Base-by-base conservation (phyloP, 2,888 invertebrate genomes). In the Sphaerophoria rueppellii region DNA sequence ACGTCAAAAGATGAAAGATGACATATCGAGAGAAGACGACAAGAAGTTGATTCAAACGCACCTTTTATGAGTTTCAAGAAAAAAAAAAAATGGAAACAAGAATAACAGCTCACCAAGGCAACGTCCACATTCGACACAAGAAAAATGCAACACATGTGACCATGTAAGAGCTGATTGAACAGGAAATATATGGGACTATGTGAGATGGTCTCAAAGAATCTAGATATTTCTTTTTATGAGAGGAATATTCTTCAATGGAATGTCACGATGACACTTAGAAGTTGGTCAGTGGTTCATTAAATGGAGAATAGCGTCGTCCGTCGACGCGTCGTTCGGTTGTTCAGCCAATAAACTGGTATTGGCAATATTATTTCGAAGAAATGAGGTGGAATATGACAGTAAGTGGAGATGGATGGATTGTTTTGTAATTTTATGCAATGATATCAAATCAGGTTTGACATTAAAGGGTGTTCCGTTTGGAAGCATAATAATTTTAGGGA, bases 161-260 rank as follows among this genome's bases (percentile, higher is more conserved):
- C 78, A 82, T 78, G 67, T 24, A 2, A 24, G 1, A 24, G 71
- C 67, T 72, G 83, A 72, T 85, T 80, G 57, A 77, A 85, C 85
- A 85, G 85, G 85, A 85, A 85, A 81, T 80, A 81, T 80, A 24
- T 24, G 24, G 63, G 81, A 72, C 63, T 70, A 69, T 63, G 72
- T 63, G 54, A 81, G 58, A 57, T 65, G 50, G 48, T 69, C 69
- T 60, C 0, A 11, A 58, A 76, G 75, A 69, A 52, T 65, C 65
- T 65, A 46, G 46, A 46, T 9, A 50, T 76, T 46, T 46, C 16
- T 54, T 24, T 57, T 60, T 43, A 43, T 69, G 71, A 60, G 48
- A 76, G 75, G 72, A 40, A 80, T 85, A 85, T 77, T 85, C 76
- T 58, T 73, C 73, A 61, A 80, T 85, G 85, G 85, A 85, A 85